A percentile compares a stretch with the other conserved stretches of the same genome.
phyloP scores from a whole-genome alignment of 1,140 invertebrate species.

The Zaprionus ornatus region DNA sequence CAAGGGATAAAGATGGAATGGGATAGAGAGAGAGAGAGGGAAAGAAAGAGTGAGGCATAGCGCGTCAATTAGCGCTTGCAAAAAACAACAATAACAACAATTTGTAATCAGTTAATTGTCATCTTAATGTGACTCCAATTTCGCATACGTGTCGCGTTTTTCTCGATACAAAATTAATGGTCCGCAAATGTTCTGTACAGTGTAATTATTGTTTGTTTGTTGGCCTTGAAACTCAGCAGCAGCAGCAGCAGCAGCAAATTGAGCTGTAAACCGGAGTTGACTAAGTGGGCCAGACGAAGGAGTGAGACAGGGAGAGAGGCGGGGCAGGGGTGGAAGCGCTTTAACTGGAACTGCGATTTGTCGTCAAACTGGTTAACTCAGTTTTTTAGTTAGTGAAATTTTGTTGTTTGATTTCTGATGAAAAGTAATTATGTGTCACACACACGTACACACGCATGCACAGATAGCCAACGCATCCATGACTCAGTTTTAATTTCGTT shows the following conservation, averaged over 20 bases:
- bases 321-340: too few relatives aligned
- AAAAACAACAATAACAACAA: conserved; percentile 20
- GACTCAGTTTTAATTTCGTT: conserved; percentile 19
- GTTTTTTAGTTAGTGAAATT: conserved; percentile 42
- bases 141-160: neutral
- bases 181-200: conserved; percentile 59
- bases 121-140: conserved; percentile 53
- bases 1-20: conserved; percentile 10
- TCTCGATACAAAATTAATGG: conserved; percentile 21
- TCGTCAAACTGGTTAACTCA: conserved; percentile 33
- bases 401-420: conserved; percentile 28
- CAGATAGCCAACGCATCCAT: neutral
- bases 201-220: conserved; percentile 58
- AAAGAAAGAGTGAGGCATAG: too few relatives aligned
- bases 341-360: conserved; percentile 36
- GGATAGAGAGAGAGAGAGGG: neutral
- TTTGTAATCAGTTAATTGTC: conserved; percentile 78
- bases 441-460: too few relatives aligned
- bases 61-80: conserved; percentile 45
- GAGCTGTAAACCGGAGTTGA: conserved; percentile 43
- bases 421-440: conserved; percentile 43
- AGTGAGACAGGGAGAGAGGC: neutral
- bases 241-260: conserved; percentile 43
- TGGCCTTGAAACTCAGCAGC: conserved; percentile 65
- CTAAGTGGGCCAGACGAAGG: conserved; percentile 13